Base-by-base conservation (phyloP, 2,888 invertebrate genomes). In the Idaea biselata region DNA sequence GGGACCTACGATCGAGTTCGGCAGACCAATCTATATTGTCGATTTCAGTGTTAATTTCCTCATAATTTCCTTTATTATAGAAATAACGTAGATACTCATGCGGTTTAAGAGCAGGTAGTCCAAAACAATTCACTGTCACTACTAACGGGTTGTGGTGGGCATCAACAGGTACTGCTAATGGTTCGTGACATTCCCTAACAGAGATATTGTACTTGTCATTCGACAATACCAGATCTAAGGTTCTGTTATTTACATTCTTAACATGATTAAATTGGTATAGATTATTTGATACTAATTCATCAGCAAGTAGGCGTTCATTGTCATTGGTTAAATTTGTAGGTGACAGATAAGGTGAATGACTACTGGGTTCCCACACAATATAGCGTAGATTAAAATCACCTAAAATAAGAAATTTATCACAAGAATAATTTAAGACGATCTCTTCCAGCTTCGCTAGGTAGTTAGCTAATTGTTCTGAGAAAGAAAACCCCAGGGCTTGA, bases 301-400 rank as follows among this genome's bases (percentile, higher is more conserved):
- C 55, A 0, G 32, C 16, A 16, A 62, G n/a, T 2, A 18, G 1
- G 14, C 25, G 44, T 33, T 62, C 64, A 7, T 62, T 58, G n/a
- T 14, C 54, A 1, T 31, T 56, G 1, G 8, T 18, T 6, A 31
- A 16, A 6, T 58, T 57, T 7, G 4, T 32, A 14, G 31, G 62
- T 17, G 6, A 44, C 1, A 60, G 31, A 32, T 58, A 16, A 2
- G 14, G 11, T 5, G 25, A 25, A 1, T 44, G 7, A 0, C 0
- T 5, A 16, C n/a, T 17, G 0, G 25, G 25, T 11, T 8, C 5
- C 57, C 60, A 65, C 5, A 6, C 8, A 17, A 65, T 62, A 18
- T n/a, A 18, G 18, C 64, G 64, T 44, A 64, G 16, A 25, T 64
- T 67, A 61, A 67, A 63, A 44, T 64, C 63, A 0, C 62, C 62